Base-by-base conservation (phyloP, 2,888 invertebrate species). In the Thumatha senex region DNA sequence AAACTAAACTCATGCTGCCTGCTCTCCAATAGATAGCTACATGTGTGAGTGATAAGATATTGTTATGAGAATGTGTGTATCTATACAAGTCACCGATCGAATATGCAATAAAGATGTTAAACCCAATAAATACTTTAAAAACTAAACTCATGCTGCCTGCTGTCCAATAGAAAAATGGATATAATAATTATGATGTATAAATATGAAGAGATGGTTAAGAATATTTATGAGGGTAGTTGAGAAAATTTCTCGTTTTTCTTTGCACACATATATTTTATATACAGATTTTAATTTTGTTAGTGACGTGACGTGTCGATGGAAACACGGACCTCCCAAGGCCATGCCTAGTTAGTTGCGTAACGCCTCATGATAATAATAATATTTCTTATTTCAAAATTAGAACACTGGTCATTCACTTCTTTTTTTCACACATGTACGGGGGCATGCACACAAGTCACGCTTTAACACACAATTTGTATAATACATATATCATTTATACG, bases 391-490 rank as follows among this genome's bases (percentile, higher is more conserved):
- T 12, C 59, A 30, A 41, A 56, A 58, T 67, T 79, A 80, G 74
- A 75, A 65, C 13, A 47, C 74, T 71, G 52, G 88, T 89, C 89
- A 89, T 89, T 89, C 89, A 89, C 89, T 89, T 89, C 89, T 86
- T 89, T 86, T 89, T 85, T 82, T 73, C 80, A 79, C 75, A 80
- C 82, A 63, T 59, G 63, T 68, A 63, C 60, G 48, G 54, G 55
- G 55, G 65, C 80, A 82, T 80, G 80, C 82, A 81, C 67, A 76
- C 75, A 62, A 63, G 60, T 63, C 67, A 71, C 67, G 70, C 63
- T 56, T n/a, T 57, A 46, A 51, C 57, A 61, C 64, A 67, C 63
- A 67, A n/a, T 55, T 49, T 46, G 52, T 47, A 56, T 35, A 48
- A 49, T 46, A 58, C 44, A 62, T 40, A 50, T 51, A 49, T 55